Conservation (phyloP, 2,797 vertebrate species). For the Parauchenoglanis punctatus region DNA sequence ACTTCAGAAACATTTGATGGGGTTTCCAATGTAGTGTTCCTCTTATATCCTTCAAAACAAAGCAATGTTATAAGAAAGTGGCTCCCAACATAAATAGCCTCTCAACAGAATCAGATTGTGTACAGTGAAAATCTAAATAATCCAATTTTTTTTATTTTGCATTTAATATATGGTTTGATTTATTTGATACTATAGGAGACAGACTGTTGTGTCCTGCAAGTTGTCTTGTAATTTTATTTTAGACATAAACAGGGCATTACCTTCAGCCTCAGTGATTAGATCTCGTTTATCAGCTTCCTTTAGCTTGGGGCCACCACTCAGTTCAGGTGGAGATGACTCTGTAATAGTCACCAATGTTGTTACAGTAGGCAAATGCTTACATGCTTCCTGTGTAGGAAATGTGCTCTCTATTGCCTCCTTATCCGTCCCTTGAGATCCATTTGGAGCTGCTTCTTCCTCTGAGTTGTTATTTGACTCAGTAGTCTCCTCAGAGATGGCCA, state of each 20-base stretch:
- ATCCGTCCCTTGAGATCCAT: constrained; percentile 8
- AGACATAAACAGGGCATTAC: constrained; percentile 48
- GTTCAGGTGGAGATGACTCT: constrained; percentile 31
- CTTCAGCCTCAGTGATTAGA: constrained; percentile 38
- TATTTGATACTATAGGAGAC: not conserved
- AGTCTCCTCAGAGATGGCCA: not conserved
- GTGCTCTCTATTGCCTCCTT: constrained; percentile 15
- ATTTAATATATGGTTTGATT: not conserved
- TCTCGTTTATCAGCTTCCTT: constrained; percentile 45
- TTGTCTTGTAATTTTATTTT: not conserved
- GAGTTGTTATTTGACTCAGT: constrained; percentile 44
- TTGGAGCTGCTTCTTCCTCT: constrained; percentile 35
- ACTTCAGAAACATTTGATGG: constrained; percentile 49
- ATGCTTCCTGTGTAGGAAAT: constrained; percentile 36
- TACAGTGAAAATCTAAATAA: not conserved
- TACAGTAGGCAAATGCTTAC: constrained; percentile 16
- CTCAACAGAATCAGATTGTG: not conserved
- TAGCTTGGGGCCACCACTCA: constrained; percentile 45
- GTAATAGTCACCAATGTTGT: constrained; percentile 39
- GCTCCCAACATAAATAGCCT: not conserved
- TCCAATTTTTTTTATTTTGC: not conserved
- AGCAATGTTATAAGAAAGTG: constrained; percentile 37
- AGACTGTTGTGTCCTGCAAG: no score
- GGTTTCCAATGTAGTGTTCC: constrained; percentile 38
- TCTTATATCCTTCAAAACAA: constrained; percentile 58